phyloP scores from a whole-genome alignment of 2,113 vertebrate genomes.

The Chaenocephalus aceratus region DNA sequence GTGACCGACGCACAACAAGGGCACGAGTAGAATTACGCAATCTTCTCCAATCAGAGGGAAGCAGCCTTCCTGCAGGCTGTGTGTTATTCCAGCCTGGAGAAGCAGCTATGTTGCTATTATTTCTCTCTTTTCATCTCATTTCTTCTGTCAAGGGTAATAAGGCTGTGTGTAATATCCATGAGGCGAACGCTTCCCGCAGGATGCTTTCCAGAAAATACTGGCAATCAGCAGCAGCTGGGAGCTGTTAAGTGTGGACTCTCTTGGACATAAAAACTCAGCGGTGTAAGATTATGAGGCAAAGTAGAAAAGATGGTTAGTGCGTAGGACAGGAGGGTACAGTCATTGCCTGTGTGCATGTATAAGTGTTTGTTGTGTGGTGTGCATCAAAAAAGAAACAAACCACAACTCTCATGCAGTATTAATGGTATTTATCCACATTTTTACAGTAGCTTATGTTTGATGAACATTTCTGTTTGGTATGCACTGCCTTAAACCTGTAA shows the following conservation, averaged over 20 bases:
- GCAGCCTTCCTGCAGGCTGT: constrained; percentile 56
- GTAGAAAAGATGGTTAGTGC: constrained; percentile 39
- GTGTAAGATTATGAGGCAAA: constrained; percentile 30
- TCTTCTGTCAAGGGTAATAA: constrained; percentile 73
- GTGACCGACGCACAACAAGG: constrained; percentile 66
- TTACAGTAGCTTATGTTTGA: constrained; percentile 2
- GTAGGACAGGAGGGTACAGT: constrained; percentile 22
- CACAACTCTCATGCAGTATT: constrained; percentile 32
- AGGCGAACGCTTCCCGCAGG: constrained; percentile 64
- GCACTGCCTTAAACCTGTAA: no score
- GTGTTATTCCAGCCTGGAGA: constrained; percentile 55
- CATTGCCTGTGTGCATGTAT: background rate
- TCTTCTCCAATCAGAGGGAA: constrained; percentile 66
- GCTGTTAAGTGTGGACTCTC: constrained; percentile 39
- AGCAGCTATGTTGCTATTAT: constrained; percentile 64
- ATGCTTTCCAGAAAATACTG: constrained; percentile 70
- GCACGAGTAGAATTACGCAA: constrained; percentile 62
- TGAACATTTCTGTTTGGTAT: background rate
- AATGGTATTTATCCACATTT: constrained; percentile 30
- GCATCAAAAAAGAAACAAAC: constrained; percentile 6
- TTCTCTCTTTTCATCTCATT: constrained; percentile 72
- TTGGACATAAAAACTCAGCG: constrained; percentile 31
- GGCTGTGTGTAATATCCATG: constrained; percentile 64
- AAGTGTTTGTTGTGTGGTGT: background rate
- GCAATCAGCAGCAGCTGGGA: constrained; percentile 65